phyloP scores from a whole-genome alignment of 1,140 invertebrate species.

The Brachionus rotundiformis region DNA sequence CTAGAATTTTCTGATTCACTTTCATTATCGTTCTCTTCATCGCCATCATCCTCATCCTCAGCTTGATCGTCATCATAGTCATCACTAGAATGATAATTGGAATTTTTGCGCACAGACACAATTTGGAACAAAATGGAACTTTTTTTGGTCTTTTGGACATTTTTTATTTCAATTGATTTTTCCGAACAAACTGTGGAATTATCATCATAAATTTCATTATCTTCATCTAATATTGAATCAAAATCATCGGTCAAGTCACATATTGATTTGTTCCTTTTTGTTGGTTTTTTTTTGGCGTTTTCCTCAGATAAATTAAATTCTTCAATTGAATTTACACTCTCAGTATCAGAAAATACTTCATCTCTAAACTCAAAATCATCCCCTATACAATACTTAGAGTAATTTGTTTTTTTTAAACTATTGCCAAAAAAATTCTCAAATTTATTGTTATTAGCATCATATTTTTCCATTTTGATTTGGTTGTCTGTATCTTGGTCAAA shows the following conservation, averaged over 20 bases:
- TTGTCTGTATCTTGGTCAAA: background rate
- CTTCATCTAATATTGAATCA: background rate
- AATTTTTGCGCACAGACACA: background rate
- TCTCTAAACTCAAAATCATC: conserved; percentile 9
- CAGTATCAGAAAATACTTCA: background rate
- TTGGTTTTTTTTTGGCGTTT: background rate
- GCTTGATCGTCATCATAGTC: background rate
- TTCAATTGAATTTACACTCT: conserved; percentile 18
- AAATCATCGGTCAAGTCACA: background rate
- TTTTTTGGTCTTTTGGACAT: background rate
- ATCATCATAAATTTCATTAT: background rate
- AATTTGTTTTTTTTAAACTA: conserved; percentile 4
- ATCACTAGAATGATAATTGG: background rate
- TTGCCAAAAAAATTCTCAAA: conserved; percentile 15
- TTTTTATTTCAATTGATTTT: background rate
- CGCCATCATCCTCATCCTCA: conserved; percentile 1
- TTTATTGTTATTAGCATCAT: background rate
- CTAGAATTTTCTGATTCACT: background rate
- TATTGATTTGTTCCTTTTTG: background rate
- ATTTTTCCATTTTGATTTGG: background rate
- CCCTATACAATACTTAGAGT: background rate
- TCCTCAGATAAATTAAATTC: background rate
- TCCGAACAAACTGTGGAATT: conserved; percentile 1
- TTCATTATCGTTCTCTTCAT: background rate
- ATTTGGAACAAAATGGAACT: conserved; percentile 18